These are phyloP conservation scores for Stratiolaelaps scimitus DNA, from an alignment of 1,140 invertebrate genomes.

Conservation along the genomic window DNA sequence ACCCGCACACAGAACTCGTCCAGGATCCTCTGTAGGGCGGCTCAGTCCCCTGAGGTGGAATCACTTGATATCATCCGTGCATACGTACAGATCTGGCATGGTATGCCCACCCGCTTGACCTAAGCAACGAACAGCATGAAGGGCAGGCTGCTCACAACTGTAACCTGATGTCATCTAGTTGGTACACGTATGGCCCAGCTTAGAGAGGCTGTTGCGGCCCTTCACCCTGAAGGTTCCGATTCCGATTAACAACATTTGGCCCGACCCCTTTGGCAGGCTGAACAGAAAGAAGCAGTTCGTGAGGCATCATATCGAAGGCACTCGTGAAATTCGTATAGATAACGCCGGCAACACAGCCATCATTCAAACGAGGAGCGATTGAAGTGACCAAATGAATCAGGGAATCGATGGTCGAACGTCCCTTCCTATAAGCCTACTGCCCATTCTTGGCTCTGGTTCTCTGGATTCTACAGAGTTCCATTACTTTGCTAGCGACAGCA, in stretches of 20 bases:
- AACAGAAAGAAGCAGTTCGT: slow-evolving; percentile 1
- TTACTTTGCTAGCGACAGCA: no score
- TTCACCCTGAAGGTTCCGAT: no score
- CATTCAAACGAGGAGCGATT: slow-evolving; percentile 5
- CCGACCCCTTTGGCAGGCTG: neutral
- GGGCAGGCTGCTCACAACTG: neutral
- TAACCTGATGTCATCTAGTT: neutral
- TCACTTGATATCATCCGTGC: neutral
- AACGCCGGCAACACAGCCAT: neutral
- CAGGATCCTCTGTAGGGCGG: neutral
- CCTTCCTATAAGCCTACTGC: slow-evolving; percentile 1
- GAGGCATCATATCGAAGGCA: neutral
- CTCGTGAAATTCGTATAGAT: neutral
- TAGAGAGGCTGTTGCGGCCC: no score
- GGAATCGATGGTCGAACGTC: neutral
- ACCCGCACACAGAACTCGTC: neutral
- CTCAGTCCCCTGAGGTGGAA: neutral
- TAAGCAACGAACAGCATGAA: neutral
- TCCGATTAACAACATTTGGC: no score
- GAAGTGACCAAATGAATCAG: neutral
- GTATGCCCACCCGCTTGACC: neutral
- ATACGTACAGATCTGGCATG: neutral
- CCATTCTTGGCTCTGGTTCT: neutral
- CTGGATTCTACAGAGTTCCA: neutral
- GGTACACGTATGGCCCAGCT: neutral